Conservation (phyloP, 2,797 vertebrate genomes). For the Neopelma chrysocephalum region DNA sequence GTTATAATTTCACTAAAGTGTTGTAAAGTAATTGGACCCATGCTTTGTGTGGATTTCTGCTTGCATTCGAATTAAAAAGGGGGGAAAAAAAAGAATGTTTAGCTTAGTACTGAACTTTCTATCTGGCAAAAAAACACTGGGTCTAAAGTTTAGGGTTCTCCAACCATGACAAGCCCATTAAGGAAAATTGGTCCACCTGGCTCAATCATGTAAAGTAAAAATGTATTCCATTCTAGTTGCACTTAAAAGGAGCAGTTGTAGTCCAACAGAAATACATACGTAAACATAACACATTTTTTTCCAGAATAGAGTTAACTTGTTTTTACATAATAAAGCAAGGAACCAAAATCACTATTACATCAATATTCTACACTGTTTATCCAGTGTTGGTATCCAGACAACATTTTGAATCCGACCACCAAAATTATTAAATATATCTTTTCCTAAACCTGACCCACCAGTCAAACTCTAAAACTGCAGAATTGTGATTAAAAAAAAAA, state of each 20-base stretch:
- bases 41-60: neutral
- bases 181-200: neutral
- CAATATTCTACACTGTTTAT: neutral
- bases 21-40: neutral
- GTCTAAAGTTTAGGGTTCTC: neutral
- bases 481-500: neutral
- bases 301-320: neutral
- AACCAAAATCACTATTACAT: neutral
- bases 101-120: neutral
- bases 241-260: neutral
- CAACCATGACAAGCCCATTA: neutral
- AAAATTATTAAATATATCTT: neutral
- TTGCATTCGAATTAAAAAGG: neutral
- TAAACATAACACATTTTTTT: neutral
- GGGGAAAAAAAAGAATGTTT: neutral
- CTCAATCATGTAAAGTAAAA: neutral
- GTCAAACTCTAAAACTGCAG: neutral
- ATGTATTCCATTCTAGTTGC: neutral
- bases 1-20: neutral
- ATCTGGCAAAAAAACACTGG: neutral
- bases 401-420: neutral
- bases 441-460: neutral
- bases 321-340: neutral
- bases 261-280: neutral
- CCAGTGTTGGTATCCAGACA: neutral